Evolutionary conservation across 2,113 vertebrate genomes (phyloP).

Genomic region (Lagopus leucura): DNA sequence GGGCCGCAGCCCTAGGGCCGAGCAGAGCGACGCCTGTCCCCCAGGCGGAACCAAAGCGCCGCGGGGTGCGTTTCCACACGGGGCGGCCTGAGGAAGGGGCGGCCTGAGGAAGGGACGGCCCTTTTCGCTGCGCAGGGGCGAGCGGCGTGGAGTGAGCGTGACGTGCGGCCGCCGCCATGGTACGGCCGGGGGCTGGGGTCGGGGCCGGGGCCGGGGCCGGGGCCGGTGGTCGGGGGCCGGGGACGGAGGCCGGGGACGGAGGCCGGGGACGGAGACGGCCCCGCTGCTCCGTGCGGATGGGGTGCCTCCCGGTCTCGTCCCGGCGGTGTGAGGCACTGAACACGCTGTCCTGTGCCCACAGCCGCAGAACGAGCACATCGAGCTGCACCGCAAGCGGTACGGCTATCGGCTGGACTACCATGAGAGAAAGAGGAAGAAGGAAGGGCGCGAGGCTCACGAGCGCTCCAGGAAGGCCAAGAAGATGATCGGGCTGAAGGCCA

Average conservation of each 20-base stretch:
- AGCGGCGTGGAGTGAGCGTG: neutral
- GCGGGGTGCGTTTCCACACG: neutral
- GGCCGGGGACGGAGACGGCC: neutral
- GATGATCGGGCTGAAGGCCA: slow-evolving; percentile 96
- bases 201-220: no score
- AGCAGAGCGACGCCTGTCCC: neutral
- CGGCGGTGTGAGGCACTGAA: neutral
- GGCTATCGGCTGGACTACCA: slow-evolving; percentile 97
- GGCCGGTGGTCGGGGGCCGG: no score
- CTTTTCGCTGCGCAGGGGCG: neutral
- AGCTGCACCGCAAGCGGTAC: slow-evolving; percentile 94
- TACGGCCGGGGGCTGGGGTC: no score
- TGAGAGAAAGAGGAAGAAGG: slow-evolving; percentile 95
- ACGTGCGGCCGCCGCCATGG: neutral
- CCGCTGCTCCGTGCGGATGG: no score
- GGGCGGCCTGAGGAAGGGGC: neutral
- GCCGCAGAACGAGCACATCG: slow-evolving; percentile 98
- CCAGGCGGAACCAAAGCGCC: neutral
- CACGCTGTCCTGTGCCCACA: slow-evolving; percentile 40
- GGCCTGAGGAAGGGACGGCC: neutral
- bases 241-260: neutral
- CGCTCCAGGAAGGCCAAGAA: slow-evolving; percentile 95
- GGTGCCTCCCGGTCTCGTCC: no score
- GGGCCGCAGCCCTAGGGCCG: neutral
- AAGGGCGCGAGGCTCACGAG: slow-evolving; percentile 93